Base-by-base conservation (phyloP, 2,113 vertebrate genomes). In the Oncorhynchus tshawytscha region DNA sequence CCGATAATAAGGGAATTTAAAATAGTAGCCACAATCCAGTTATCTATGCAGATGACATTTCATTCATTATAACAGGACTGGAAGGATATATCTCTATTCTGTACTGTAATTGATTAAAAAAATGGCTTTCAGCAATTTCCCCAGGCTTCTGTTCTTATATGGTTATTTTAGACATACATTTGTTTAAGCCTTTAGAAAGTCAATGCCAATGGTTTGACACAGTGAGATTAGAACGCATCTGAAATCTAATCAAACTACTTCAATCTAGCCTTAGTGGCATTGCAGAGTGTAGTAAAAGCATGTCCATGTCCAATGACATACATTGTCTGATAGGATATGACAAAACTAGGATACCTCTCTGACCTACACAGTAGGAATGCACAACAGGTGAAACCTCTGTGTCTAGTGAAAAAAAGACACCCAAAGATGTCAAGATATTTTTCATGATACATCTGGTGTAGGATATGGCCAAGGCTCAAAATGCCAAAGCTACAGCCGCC, bases 401-500 rank as follows among this genome's bases (percentile, higher is more conserved):
- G 68, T 68, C 66, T 68, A 20, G 67, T 20, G 67, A 4, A 34
- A 67, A 67, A 25, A 68, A 16, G 59, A 62, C 59, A 62, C 18
- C 59, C 67, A 20, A 27, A 67, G 27, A 18, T 16, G 9, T 67
- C 13, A 29, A 67, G 66, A 29, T 62, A 62, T 62, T 68, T 68
- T 68, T 45, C 5, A 39, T 39, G 16, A 68, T 31, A 18, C n/a
- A 67, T 70, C 68, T 49, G 12, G n/a, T 70, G 20, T 18, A 70
- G 66, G 71, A 67, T 81, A 78, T 9, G 81, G 71, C 67, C 31
- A 18, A 0, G 11, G 64, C 76, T 74, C 82, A 87, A 68, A 90
- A 90, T 91, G 87, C 79, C 88, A 88, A 31, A 27, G 54, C 12
- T 7, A 72, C 70, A 71, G 67, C 75, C 80, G 74, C 73, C 77